Evolutionary conservation across 2,888 invertebrate species (phyloP), one percentile per base, ranked within the genome.

Genomic region (Drosophila flavopinicola): DNA sequence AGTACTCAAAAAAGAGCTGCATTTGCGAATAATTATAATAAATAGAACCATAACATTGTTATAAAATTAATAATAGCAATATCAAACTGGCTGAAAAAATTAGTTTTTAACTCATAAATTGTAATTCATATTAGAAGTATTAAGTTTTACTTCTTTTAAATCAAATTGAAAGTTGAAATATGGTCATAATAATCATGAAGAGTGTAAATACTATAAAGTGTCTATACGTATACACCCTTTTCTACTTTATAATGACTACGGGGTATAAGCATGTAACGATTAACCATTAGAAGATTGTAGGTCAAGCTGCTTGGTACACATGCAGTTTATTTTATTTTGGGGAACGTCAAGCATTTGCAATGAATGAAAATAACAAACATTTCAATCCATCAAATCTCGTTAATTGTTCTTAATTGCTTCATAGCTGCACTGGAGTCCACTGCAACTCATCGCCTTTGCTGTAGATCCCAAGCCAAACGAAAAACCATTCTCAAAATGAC

Each of bases 341-440:
- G 17, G 67, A 49, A 72, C 17, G 48, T 23, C 23, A 45, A 45
- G 27, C 29, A 66, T 61, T 61, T 32, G n/a, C 33, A 44, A 49
- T 73, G 30, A 35, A 54, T 54, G 51, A 20, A 44, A 20, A 2
- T n/a, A 37, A 42, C 13, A 44, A 72, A 59, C 59, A 74, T 74
- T 72, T 72, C 74, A 72, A 70, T 80, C 71, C 75, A 75, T 82
- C 78, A 85, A 72, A 82, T 61, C 57, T 64, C 57, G 51, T 63
- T 78, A 75, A 85, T 85, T 85, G 68, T 82, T 67, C 83, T 78
- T 85, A 85, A 79, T 85, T 79, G 78, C 78, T 64, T n/a, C 67
- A 66, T 13, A 45, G 48, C 57, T 15, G 25, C 24, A 20, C 9
- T 11, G 30, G n/a, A 52, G 33, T n/a, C 58, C 53, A 54, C 49